Conservation (phyloP, 2,113 vertebrate species). For the Emberiza fucata region DNA sequence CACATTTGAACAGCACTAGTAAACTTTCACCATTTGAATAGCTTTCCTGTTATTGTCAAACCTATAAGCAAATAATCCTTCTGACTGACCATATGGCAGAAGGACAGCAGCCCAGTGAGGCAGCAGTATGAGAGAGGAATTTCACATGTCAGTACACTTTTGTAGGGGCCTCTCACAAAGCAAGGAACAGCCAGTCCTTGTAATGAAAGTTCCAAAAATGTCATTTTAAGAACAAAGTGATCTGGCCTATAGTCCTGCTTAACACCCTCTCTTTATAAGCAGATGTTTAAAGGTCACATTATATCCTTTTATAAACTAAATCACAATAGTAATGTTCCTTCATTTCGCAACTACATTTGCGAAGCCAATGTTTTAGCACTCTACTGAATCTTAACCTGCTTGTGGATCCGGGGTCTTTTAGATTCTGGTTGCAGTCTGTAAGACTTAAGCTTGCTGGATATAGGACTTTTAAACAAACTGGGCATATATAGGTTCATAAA, state of each 20-base stretch:
- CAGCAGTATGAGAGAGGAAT: not conserved
- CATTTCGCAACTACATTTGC: not conserved
- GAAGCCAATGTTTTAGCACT: not conserved
- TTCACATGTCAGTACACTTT: not conserved
- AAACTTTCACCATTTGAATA: slow-evolving; percentile 33
- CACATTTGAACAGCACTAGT: slow-evolving; percentile 19
- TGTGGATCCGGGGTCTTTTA: not conserved
- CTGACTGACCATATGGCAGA: not conserved
- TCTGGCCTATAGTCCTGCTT: slow-evolving; percentile 23
- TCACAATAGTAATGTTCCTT: not conserved
- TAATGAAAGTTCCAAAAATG: not conserved
- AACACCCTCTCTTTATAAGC: slow-evolving; percentile 18
- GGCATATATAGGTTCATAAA: not conserved
- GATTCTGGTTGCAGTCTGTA: not conserved
- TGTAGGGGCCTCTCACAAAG: not conserved
- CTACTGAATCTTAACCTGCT: not conserved
- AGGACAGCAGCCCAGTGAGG: not conserved
- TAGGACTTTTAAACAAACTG: not conserved
- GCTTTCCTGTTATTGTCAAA: slow-evolving; percentile 52
- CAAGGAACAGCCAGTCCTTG: slow-evolving; percentile 22
- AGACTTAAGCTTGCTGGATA: not conserved
- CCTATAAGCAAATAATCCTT: slow-evolving; percentile 34
- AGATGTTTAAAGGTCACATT: slow-evolving; percentile 49
- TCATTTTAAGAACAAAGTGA: slow-evolving; percentile 30
- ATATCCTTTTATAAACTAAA: slow-evolving; percentile 3